A percentile compares a stretch with the other conserved stretches of the same genome.
These are phyloP conservation scores for Antheraea assamensis DNA, from an alignment of 2,888 invertebrate genomes.

Conservation along the genomic window DNA sequence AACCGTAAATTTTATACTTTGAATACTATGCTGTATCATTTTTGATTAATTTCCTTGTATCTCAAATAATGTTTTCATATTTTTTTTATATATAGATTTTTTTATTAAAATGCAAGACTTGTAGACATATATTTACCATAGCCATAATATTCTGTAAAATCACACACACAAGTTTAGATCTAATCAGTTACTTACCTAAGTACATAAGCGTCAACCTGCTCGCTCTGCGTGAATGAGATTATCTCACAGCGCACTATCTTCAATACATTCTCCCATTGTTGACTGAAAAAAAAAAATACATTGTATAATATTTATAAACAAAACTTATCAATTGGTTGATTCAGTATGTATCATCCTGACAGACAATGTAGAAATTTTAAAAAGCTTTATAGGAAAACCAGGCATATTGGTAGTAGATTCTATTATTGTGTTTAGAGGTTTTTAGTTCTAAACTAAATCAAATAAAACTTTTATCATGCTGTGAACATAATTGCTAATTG, in stretches of 20 bases:
- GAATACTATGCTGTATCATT: no score
- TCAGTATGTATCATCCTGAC: neutral
- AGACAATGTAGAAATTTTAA: neutral
- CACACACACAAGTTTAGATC: neutral
- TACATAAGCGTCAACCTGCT: constrained; percentile 96
- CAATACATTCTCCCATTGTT: constrained; percentile 93
- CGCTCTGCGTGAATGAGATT: constrained; percentile 94
- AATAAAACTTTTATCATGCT: neutral
- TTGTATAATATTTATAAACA: neutral
- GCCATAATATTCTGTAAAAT: neutral
- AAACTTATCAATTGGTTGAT: neutral
- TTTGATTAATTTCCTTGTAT: no score
- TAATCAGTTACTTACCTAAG: constrained; percentile 87
- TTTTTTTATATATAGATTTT: no score
- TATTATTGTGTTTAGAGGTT: neutral
- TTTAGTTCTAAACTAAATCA: neutral
- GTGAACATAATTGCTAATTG: neutral
- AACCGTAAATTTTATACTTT: no score
- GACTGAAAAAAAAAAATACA: constrained; percentile 80
- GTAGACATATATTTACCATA: no score
- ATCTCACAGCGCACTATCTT: constrained; percentile 97
- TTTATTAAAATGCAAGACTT: no score
- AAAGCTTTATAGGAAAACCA: neutral
- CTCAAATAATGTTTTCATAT: no score
- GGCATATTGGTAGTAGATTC: neutral